These are phyloP conservation scores for Miltochrista miniata DNA, from an alignment of 2,888 invertebrate genomes.

Conservation along the genomic window DNA sequence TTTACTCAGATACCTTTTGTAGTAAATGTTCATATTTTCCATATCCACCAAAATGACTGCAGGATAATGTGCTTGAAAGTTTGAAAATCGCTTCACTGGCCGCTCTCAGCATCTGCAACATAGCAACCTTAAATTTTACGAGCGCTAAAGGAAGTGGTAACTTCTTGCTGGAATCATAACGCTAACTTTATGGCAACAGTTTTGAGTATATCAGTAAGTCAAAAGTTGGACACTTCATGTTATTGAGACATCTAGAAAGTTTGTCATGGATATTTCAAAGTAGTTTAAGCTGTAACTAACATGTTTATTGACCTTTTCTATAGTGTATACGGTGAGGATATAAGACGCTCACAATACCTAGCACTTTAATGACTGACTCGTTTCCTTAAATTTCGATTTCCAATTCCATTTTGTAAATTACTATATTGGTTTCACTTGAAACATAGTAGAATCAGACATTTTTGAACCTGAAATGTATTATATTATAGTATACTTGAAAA, in stretches of 20 bases:
- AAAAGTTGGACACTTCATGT: conserved; percentile 1
- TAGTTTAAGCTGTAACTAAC: too few species aligned
- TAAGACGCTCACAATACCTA: too few species aligned
- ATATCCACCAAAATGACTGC: neutral
- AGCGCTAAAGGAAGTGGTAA: conserved; percentile 23
- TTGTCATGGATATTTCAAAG: neutral
- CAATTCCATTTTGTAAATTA: too few species aligned
- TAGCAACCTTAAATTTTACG: conserved; percentile 28
- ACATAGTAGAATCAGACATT: too few species aligned
- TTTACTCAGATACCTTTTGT: too few species aligned
- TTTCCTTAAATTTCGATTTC: too few species aligned
- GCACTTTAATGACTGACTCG: too few species aligned
- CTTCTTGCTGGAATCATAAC: conserved; percentile 17
- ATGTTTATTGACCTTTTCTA: too few species aligned
- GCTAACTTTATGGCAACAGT: conserved; percentile 18
- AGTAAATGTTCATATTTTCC: neutral
- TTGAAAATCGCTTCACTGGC: conserved; percentile 14
- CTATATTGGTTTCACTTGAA: too few species aligned
- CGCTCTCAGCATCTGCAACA: conserved; percentile 5
- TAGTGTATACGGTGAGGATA: too few species aligned
- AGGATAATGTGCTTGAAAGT: neutral
- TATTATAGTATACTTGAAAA: too few species aligned
- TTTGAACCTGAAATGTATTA: too few species aligned
- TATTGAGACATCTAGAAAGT: neutral
- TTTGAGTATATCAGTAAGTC: conserved; percentile 8